Conservation (phyloP, 2,797 vertebrate genomes). For the Poeciliopsis paucimaculata region DNA sequence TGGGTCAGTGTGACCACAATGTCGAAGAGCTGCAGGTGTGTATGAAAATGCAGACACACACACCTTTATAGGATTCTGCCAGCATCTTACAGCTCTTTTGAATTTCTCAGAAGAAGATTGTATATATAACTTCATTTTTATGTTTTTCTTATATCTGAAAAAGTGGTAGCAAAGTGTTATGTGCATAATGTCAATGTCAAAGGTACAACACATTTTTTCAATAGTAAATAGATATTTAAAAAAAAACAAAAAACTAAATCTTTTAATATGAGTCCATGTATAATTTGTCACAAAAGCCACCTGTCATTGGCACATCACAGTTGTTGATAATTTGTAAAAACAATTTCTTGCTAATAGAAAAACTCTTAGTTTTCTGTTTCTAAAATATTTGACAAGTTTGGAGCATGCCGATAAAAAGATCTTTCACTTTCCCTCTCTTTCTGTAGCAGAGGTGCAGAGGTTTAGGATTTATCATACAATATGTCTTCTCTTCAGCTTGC, state of each 20-base stretch:
- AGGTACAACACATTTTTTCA: not conserved
- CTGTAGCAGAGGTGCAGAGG: not conserved
- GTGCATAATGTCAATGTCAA: not conserved
- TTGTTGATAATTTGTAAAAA: not conserved
- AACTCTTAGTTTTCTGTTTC: not conserved
- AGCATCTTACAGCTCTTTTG: constrained; percentile 5
- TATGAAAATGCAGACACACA: not conserved
- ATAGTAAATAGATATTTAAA: no score
- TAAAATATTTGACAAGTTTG: not conserved
- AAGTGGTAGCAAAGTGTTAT: not conserved
- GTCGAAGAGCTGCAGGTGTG: constrained; percentile 34
- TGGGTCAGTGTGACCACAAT: constrained; percentile 64
- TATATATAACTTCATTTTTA: no score
- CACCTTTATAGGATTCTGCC: not conserved
- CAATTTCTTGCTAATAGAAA: not conserved
- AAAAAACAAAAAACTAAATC: not conserved
- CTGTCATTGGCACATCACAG: not conserved
- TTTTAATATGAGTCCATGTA: not conserved
- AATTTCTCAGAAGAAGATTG: not conserved
- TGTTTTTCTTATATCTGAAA: not conserved
- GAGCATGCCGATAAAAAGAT: not conserved
- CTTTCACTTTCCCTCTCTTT: not conserved
- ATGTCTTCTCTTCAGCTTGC: not conserved
- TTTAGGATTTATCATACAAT: not conserved
- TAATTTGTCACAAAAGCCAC: not conserved